Percentiles rank a stretch among this genome's conserved stretches.
These are phyloP conservation scores for Adoxophyes honmai DNA, from an alignment of 1,140 invertebrate species.

Conservation along the genomic window DNA sequence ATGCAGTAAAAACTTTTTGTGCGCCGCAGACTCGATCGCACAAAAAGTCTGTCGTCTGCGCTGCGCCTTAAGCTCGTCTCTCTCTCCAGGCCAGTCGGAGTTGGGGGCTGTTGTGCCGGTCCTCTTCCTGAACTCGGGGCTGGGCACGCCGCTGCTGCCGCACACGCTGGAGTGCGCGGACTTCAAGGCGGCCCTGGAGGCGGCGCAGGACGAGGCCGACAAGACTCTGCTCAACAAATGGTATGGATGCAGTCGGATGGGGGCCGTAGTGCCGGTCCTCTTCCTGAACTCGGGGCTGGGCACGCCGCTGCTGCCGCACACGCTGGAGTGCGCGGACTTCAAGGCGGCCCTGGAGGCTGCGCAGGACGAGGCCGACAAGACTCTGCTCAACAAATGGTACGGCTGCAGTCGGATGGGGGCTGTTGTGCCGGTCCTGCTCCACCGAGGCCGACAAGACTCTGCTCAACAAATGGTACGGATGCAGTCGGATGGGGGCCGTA, in stretches of 20 bases:
- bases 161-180: slow-evolving; percentile 87
- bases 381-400: slow-evolving; percentile 84
- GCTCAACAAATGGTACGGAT: slow-evolving; percentile 83
- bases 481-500: slow-evolving; percentile 82
- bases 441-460: slow-evolving; percentile 77
- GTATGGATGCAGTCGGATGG: slow-evolving; percentile 81
- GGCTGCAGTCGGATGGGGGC: slow-evolving; percentile 80
- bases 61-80: too few relatives aligned
- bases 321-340: slow-evolving; percentile 87
- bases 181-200: slow-evolving; percentile 84
- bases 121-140: slow-evolving; percentile 84
- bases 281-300: slow-evolving; percentile 87
- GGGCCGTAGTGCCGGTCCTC: slow-evolving; percentile 85
- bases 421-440: slow-evolving; percentile 86
- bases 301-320: slow-evolving; percentile 85
- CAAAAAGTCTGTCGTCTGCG: too few relatives aligned
- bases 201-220: slow-evolving; percentile 80
- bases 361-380: slow-evolving; percentile 78
- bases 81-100: slow-evolving; percentile 81
- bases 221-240: slow-evolving; percentile 80
- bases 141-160: slow-evolving; percentile 86
- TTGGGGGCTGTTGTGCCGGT: slow-evolving; percentile 85
- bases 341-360: slow-evolving; percentile 83
- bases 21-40: too few relatives aligned
- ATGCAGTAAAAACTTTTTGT: too few relatives aligned